phyloP scores from a whole-genome alignment of 64 coral and sea anemone genomes.

The Montipora efflorescens region DNA sequence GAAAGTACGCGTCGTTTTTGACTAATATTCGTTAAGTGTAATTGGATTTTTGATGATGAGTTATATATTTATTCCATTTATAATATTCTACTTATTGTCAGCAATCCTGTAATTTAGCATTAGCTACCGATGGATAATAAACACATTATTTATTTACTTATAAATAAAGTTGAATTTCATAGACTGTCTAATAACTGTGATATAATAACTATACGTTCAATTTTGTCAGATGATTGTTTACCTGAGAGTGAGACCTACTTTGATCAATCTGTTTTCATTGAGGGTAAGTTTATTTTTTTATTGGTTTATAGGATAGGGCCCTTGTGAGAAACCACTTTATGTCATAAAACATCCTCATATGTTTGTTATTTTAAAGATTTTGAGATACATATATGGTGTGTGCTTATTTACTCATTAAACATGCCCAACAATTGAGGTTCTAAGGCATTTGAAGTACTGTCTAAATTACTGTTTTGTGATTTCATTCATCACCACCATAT shows the following conservation, averaged over 20 bases:
- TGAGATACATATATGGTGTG: conserved; percentile 7
- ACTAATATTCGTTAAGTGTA: conserved; percentile 8
- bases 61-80: conserved; percentile 5
- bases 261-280: not conserved
- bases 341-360: not conserved
- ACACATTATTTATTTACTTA: not conserved
- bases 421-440: conserved; percentile 7
- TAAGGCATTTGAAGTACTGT: not conserved
- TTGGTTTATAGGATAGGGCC: not conserved
- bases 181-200: not conserved
- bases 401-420: conserved; percentile 8
- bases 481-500: conserved; percentile 10
- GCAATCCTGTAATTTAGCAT: conserved; percentile 7
- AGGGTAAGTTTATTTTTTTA: not conserved
- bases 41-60: not conserved
- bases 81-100: conserved; percentile 8
- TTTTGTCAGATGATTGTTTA: conserved; percentile 1
- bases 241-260: not conserved
- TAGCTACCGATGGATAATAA: not conserved
- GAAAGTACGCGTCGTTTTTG: not conserved
- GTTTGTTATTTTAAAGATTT: not conserved
- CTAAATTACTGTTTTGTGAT: not conserved
- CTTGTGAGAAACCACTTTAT: conserved; percentile 1
- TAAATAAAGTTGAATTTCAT: conserved; percentile 7
- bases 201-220: not conserved